These are phyloP conservation scores for Drosophila fungiperda DNA, from an alignment of 2,888 invertebrate species.

Conservation along the genomic window DNA sequence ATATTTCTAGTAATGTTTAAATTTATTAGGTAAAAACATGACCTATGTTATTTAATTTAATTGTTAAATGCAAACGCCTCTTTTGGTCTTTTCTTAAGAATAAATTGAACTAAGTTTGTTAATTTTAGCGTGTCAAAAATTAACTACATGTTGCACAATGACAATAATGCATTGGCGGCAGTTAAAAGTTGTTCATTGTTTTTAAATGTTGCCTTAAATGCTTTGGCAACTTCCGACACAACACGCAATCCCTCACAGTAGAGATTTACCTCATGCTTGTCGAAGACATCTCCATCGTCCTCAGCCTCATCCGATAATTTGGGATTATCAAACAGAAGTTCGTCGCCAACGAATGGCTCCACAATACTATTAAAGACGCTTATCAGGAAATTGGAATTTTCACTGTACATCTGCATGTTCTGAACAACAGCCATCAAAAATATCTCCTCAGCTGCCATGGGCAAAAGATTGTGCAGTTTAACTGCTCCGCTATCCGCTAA, in stretches of 20 bases:
- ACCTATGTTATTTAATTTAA: neutral
- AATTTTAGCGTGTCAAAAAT: neutral
- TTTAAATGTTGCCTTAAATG: constrained; percentile 1
- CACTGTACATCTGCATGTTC: neutral
- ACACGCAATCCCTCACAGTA: neutral
- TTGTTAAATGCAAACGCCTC: neutral
- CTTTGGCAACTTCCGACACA: neutral
- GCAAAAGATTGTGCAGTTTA: neutral
- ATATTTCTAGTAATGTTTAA: neutral
- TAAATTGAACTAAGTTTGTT: neutral
- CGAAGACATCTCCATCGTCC: neutral
- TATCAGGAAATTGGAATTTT: constrained; percentile 53
- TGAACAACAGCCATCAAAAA: neutral
- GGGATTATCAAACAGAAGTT: constrained; percentile 9
- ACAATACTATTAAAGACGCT: constrained; percentile 72
- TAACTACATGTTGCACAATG: neutral
- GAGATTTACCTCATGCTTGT: neutral
- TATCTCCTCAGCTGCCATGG: neutral
- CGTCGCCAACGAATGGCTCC: constrained; percentile 60
- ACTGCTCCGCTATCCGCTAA: neutral
- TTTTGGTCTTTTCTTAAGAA: neutral
- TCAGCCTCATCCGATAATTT: neutral
- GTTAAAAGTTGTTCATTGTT: neutral
- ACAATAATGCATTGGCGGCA: neutral
- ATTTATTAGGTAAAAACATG: neutral